Evolutionary conservation across 1,140 invertebrate species (phyloP).

Genomic region (Odontomachus brunneus): DNA sequence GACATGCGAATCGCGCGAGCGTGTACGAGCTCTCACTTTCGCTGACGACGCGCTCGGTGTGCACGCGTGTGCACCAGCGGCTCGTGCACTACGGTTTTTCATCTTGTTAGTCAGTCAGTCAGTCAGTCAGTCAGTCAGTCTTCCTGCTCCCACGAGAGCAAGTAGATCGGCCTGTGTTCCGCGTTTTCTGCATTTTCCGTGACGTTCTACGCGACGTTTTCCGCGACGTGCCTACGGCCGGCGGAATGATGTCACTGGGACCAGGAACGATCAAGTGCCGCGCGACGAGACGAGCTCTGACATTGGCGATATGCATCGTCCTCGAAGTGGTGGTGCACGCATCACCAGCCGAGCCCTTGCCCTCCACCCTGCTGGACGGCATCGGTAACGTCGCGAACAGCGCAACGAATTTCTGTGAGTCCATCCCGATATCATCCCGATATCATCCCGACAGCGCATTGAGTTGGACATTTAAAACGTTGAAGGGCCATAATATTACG

Average conservation of each 20-base stretch:
- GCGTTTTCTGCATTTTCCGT: too few relatives aligned
- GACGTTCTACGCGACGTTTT: too few relatives aligned
- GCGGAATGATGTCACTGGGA: background rate
- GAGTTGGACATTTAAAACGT: too few relatives aligned
- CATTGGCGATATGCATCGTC: slow-evolving; percentile 62
- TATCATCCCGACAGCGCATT: background rate
- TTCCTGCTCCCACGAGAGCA: slow-evolving; percentile 72
- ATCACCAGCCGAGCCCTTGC: slow-evolving; percentile 65
- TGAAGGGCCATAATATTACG: too few relatives aligned
- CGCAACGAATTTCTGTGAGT: slow-evolving; percentile 81
- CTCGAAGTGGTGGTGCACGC: slow-evolving; percentile 52
- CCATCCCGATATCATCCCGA: background rate
- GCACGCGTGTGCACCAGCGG: background rate
- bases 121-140: slow-evolving; percentile 65
- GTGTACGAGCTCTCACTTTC: slow-evolving; percentile 62
- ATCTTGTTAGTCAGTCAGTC: slow-evolving; percentile 66
- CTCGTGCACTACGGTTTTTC: slow-evolving; percentile 64
- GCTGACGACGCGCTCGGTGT: slow-evolving; percentile 32
- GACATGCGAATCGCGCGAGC: background rate
- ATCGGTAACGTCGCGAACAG: slow-evolving; percentile 80
- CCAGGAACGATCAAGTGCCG: slow-evolving; percentile 50
- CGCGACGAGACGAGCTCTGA: slow-evolving; percentile 48
- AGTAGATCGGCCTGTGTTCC: slow-evolving; percentile 35
- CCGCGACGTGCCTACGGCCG: background rate
- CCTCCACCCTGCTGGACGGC: slow-evolving; percentile 71